Percentiles rank a stretch among this genome's conserved stretches.
phyloP scores from a whole-genome alignment of 2,888 invertebrate genomes.

The Polymixis flavicincta region DNA sequence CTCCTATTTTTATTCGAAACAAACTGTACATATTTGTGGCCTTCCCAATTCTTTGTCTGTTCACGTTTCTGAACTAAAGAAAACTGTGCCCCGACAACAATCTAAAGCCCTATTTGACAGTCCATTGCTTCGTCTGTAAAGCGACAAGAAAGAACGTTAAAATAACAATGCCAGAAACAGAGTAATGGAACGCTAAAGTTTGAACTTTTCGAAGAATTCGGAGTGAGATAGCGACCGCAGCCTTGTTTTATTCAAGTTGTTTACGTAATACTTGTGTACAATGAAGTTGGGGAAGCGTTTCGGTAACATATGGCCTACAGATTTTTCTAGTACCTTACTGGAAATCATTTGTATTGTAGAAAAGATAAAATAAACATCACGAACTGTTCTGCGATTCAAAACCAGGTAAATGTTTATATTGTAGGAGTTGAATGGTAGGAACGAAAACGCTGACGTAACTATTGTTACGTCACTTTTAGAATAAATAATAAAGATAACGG shows the following conservation, averaged over 20 bases:
- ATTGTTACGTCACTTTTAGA: neutral
- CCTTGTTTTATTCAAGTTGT: slow-evolving; percentile 56
- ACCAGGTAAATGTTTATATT: neutral
- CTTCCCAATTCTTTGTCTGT: slow-evolving; percentile 38
- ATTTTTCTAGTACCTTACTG: slow-evolving; percentile 8
- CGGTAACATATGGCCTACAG: slow-evolving; percentile 27
- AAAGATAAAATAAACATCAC: neutral
- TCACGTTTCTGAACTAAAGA: slow-evolving; percentile 25
- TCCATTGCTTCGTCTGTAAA: slow-evolving; percentile 52
- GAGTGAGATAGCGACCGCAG: slow-evolving; percentile 7
- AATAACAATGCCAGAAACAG: slow-evolving; percentile 42
- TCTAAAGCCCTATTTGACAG: slow-evolving; percentile 44
- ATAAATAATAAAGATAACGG: neutral
- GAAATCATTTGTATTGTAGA: slow-evolving; percentile 18
- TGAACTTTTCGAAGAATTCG: slow-evolving; percentile 25
- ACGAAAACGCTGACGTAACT: neutral
- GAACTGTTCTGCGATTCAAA: slow-evolving; percentile 1
- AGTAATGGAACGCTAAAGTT: slow-evolving; percentile 51
- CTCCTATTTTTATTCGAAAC: slow-evolving; percentile 32
- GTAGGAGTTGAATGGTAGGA: neutral
- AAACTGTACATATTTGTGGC: slow-evolving; percentile 34
- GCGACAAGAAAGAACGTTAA: slow-evolving; percentile 22
- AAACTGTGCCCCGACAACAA: slow-evolving; percentile 20
- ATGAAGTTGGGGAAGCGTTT: slow-evolving; percentile 38
- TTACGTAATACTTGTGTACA: slow-evolving; percentile 47